Conservation (phyloP, 2,888 invertebrate genomes). For the Tinea pellionella region DNA sequence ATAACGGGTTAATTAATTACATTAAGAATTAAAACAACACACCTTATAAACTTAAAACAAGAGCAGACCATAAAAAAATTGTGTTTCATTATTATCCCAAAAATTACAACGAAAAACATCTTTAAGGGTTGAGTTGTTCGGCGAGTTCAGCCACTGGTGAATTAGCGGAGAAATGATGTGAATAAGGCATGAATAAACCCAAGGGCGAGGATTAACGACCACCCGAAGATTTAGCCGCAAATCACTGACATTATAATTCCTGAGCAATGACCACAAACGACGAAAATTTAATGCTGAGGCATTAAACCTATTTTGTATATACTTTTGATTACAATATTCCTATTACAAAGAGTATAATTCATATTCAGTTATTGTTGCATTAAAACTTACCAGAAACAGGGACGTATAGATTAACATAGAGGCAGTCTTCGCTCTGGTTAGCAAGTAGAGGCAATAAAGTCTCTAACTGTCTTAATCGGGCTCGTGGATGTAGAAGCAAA, state of each 20-base stretch:
- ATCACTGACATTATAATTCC: conserved; percentile 8
- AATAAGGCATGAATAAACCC: conserved; percentile 53
- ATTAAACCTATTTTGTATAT: neutral
- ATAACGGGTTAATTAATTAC: neutral
- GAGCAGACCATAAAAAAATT: neutral
- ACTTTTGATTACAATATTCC: neutral
- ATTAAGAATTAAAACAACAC: neutral
- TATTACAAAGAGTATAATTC: neutral
- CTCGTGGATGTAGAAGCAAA: conserved; percentile 81
- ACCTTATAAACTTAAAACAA: conserved; percentile 9
- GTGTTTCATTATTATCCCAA: conserved; percentile 6
- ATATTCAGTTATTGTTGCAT: neutral
- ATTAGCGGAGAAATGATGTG: conserved; percentile 48
- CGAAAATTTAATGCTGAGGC: neutral
- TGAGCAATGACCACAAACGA: neutral
- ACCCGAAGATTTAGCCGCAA: conserved; percentile 17
- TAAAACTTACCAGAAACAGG: conserved; percentile 57
- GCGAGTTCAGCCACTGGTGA: conserved; percentile 40
- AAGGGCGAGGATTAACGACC: conserved; percentile 48
- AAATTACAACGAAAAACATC: neutral
- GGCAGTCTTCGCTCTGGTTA: conserved; percentile 97
- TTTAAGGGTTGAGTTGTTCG: neutral
- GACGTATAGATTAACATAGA: conserved; percentile 96
- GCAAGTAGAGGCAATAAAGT: conserved; percentile 84
- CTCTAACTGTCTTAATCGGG: conserved; percentile 85